Evolutionary conservation across 2,888 invertebrate genomes (phyloP).

Genomic region (Zootermopsis nevadensis): DNA sequence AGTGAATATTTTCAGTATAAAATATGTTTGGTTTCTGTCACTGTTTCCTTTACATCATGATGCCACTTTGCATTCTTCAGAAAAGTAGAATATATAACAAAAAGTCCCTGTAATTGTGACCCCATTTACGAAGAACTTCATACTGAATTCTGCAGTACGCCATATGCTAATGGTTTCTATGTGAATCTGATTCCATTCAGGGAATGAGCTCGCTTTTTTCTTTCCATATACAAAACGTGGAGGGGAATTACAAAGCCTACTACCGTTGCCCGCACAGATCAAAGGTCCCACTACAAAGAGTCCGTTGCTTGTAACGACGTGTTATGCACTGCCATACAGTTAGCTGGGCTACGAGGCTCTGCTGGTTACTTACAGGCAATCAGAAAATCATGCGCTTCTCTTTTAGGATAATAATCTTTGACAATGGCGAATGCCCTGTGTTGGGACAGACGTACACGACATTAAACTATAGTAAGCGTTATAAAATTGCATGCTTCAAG

Average conservation of each 20-base stretch:
- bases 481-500: no score
- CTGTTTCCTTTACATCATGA: no score
- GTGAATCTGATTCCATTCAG: conserved; percentile 6
- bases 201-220: not conserved
- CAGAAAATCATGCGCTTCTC: not conserved
- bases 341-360: not conserved
- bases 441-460: no score
- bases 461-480: no score
- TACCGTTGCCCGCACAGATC: conserved; percentile 2
- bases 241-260: conserved; percentile 10
- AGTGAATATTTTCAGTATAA: no score
- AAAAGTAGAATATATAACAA: no score
- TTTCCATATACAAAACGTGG: conserved; percentile 3
- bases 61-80: no score
- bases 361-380: not conserved
- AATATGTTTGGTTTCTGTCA: no score
- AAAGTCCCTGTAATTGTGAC: no score
- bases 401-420: no score
- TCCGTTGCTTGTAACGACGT: conserved; percentile 13
- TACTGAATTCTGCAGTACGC: not conserved
- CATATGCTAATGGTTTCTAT: not conserved
- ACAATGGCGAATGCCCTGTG: no score
- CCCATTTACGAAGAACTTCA: not conserved
- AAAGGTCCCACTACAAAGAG: conserved; percentile 24
- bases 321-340: not conserved